Evolutionary conservation across 1,140 invertebrate species (phyloP), one percentile per base, ranked within the genome.

Genomic region (Trichomalopsis sarcophagae): DNA sequence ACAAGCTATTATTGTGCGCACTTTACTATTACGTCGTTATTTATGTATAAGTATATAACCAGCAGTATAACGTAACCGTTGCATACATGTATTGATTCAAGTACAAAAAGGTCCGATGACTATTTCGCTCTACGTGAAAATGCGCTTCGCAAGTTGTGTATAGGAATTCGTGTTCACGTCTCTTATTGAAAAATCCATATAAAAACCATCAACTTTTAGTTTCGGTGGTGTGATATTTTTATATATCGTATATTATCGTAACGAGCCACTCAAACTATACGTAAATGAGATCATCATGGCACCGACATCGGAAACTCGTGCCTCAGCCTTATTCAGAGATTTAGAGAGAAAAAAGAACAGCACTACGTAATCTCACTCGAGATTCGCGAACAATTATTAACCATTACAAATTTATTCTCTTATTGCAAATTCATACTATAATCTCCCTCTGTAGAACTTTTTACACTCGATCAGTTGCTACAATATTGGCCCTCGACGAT

Each of bases 401-500:
- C 27, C 27, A 27, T 27, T 27, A 27, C 27, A 77, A 33, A 36
- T 75, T 36, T 74, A 5, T 74, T 44, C 17, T 36, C 9, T 27
- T 82, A 66, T 82, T 47, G 33, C 21, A 76, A 77, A 77, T 50
- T 40, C 23, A 62, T 62, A 62, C 47, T 71, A 17, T 69, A 7
- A n/a, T 81, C 36, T 81, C 81, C 66, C 33, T 36, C 5, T 36
- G 33, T 0, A 33, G 47, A 77, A 47, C 73, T 83, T 78, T 83
- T 83, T 83, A 83, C 75, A 84, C 4, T 84, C 68, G 68, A 47
- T 79, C 55, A 79, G 77, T 36, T 80, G 47, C 69, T 81, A 85
- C 7, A 81, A 81, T 33, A 33, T 81, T 85, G 84, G 79, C 79
- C 84, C 77, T 85, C 84, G 69, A 84, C 62, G 21, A 80, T 36